Base-by-base conservation (phyloP, 2,888 invertebrate species). In the Hydropsyche betteni region DNA sequence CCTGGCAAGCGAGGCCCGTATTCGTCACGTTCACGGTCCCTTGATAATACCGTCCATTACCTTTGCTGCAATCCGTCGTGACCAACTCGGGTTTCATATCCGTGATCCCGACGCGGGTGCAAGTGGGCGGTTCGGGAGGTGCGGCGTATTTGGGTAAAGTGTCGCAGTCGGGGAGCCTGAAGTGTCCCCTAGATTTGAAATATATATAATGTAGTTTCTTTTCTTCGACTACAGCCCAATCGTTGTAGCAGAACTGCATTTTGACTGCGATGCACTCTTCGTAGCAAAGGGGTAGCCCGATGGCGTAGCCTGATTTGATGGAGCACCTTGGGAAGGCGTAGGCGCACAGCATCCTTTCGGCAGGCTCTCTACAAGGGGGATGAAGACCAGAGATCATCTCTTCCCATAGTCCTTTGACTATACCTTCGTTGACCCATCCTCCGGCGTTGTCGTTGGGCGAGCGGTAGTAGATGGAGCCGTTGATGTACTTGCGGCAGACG, bases 191-290 rank as follows among this genome's bases (percentile, higher is more conserved):
- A 34, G 93, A 92, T 83, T 94, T 92, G 80, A 94, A 91, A 83
- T 88, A 93, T 77, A 94, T 91, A 64, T 93, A 92, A 77, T 92
- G 89, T 77, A 91, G 90, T 83, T 95, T 96, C 83, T 94, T 94
- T 82, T 95, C 94, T 85, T 96, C 95, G 75, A 97, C 91, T 75
- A 94, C 86, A 34, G 94, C 93, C 97, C 98, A 98, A 83, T 97
- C 95, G 82, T 93, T 94, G 84, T 94, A 96, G 85, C 98, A 98
- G 85, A 96, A 95, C 82, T 96, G 91, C 84, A 94, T 91, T 83
- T 93, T 93, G 36, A 96, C 94, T 74, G 97, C 97, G 83, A 94
- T 90, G 83, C 98, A 98, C 83, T 97, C 97, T 88, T 98, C 97
- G 82, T 94, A 94, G 85, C 97, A 97, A 5, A 97, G 86, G 4